Base-by-base conservation (phyloP, 2,888 invertebrate species). In the Calliphora vomitoria region DNA sequence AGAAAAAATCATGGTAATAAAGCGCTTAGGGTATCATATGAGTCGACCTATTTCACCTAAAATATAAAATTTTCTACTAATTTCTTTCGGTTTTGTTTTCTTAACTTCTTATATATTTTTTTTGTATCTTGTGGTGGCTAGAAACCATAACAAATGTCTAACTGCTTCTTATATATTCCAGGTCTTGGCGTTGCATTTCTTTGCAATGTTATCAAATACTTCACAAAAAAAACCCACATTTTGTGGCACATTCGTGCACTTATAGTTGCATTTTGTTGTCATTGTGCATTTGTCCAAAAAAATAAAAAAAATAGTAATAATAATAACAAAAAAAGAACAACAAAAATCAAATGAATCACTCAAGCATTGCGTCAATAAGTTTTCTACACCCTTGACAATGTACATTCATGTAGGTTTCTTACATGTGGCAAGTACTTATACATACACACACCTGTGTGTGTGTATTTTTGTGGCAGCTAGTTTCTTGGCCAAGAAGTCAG, bases 291-390 rank as follows among this genome's bases (percentile, higher is more conserved):
- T 87, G 87, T 74, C 79, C 62, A 80, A 78, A 76, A 78, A 55
- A 80, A 78, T 71, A 78, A 55, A 55, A 13, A 44, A 68, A 47
- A 31, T 35, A 6, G 35, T 35, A 35, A 6, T 35, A 38, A 35
- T 10, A 41, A 25, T n/a, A 69, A 69, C 11, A 75, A 60, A 3
- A 35, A 60, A 69, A 38, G 13, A 66, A 69, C 55, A 84, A 60
- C 18, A 72, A 66, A 80, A 85, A 87, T 85, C 87, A 79, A 82
- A 87, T 79, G 85, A 87, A 82, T 87, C 71, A 79, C 85, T 87
- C 87, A 87, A 71, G 85, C 87, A 79, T 87, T 79, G 55, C 78
- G 58, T 71, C 78, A 87, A 84, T 75, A 80, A 74, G 82, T 79
- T 83, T 83, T 74, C 81, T 81, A 79, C 84, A 79, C 80, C 80